Base-by-base conservation (phyloP, 2,797 vertebrate species). In the Urophycis tenuis region DNA sequence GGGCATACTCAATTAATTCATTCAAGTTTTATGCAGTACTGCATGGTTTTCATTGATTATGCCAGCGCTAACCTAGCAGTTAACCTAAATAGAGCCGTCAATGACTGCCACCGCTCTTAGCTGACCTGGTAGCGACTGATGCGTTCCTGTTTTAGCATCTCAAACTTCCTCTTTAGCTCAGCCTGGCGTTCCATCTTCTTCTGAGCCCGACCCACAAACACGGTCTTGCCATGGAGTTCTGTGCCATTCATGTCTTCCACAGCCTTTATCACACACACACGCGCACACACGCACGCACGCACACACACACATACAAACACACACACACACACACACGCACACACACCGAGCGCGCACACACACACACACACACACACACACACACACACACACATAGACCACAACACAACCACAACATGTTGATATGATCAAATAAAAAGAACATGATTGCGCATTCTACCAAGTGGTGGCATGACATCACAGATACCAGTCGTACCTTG, bases 161-260 rank as follows among this genome's bases (percentile, higher is more conserved):
- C 98, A 90, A 99, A 99, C 82, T 93, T 97, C 81, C 97, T 91
- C 85, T 99, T 99, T 83, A 99, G 93, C 88, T 99, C 98, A 0
- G 95, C 95, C 86, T 99, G 98, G 0, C 98, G 95, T 79, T 99
- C 98, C 41, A 98, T 96, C 88, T 98, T 98, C 89, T 99, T 99
- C 92, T 99, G 97, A 71, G 97, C 97, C 29, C 98, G 94, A 71
- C 97, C 98, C 73, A 99, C 97, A 77, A 99, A 99, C 82, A 99
- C 95, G 11, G 95, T 91, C 85, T 99, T 99, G 15, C 97, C 97
- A 0, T 95, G 95, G 83, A 98, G 91, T 64, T 99, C 98, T 17
- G 94, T 96, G 67, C 97, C 97, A 0, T 99, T 99, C 96, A 99
- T 97, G 76, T 99, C 98, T 90, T 99, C 96, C 72, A 98, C 97